These are phyloP conservation scores for Sarcophaga carnaria DNA, from an alignment of 2,888 invertebrate genomes.

Conservation along the genomic window DNA sequence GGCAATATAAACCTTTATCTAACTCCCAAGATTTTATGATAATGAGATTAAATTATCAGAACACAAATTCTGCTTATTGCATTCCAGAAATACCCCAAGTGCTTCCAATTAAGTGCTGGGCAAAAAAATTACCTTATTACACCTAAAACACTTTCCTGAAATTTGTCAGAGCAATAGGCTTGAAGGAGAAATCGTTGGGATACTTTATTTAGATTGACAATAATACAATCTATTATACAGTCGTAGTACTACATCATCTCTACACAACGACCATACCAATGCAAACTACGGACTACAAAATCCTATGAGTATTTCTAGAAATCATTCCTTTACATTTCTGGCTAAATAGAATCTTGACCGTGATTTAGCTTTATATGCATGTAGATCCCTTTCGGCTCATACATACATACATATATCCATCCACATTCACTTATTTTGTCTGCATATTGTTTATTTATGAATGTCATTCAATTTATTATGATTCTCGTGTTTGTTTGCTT, in stretches of 20 bases:
- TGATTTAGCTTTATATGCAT: conserved; percentile 33
- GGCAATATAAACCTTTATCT: too few species aligned
- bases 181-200: too few species aligned
- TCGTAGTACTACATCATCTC: background rate
- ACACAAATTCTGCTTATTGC: too few species aligned
- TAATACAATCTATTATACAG: too few species aligned
- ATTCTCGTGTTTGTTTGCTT: conserved; percentile 59
- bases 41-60: too few species aligned
- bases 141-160: too few species aligned
- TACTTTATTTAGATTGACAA: too few species aligned
- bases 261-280: background rate
- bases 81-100: too few species aligned
- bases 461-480: conserved; percentile 81
- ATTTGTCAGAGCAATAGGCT: too few species aligned
- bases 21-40: too few species aligned
- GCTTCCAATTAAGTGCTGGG: too few species aligned
- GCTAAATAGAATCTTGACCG: conserved; percentile 10
- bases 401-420: conserved; percentile 34
- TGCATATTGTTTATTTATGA: conserved; percentile 80
- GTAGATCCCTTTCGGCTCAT: conserved; percentile 49
- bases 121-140: too few species aligned
- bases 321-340: background rate
- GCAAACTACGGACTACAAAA: background rate
- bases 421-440: conserved; percentile 50
- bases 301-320: background rate